Conservation (phyloP, 2,797 vertebrate species). For the Acanthurus leucopareius region DNA sequence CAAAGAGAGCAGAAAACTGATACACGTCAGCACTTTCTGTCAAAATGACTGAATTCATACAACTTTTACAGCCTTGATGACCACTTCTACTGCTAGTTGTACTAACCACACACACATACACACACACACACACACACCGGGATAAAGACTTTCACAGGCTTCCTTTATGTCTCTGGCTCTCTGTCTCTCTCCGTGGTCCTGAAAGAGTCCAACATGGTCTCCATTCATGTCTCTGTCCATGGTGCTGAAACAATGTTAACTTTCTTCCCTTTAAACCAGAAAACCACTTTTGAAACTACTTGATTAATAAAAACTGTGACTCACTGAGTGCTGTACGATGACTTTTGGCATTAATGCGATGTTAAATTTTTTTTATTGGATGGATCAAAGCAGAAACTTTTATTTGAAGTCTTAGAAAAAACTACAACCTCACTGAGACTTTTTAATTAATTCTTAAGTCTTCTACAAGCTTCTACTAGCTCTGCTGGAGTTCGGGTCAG, state of each 20-base stretch:
- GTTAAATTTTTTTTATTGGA: not conserved
- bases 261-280: not conserved
- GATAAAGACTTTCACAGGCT: too few relatives aligned
- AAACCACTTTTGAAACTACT: not conserved
- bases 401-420: not conserved
- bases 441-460: not conserved
- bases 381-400: not conserved
- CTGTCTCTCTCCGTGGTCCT: conserved; percentile 7
- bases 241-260: conserved; percentile 19
- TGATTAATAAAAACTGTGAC: not conserved
- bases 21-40: not conserved
- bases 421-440: not conserved
- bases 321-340: not conserved
- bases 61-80: not conserved
- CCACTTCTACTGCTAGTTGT: not conserved
- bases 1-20: too few relatives aligned
- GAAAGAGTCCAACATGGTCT: not conserved
- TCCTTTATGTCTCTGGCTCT: not conserved
- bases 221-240: conserved; percentile 1
- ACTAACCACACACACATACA: not conserved
- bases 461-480: not conserved
- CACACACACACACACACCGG: too few relatives aligned
- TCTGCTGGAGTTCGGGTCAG: not conserved
- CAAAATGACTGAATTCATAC: not conserved
- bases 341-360: not conserved